Conservation (phyloP, 2,113 vertebrate species). For the Boulengeromyrus knoepffleri region DNA sequence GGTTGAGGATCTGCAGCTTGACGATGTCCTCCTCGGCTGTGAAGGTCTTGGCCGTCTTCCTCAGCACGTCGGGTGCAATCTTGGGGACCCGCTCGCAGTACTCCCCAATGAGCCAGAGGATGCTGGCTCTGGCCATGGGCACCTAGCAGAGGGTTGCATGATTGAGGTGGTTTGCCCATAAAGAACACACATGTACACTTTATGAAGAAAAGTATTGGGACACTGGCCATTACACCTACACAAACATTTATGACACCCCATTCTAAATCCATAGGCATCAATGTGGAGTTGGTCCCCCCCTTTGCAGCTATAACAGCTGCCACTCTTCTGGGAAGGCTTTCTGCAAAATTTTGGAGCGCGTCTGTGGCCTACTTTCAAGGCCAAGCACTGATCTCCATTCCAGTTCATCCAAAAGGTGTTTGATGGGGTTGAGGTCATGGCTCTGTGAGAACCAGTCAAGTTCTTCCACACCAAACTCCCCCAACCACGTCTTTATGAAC, state of each 20-base stretch:
- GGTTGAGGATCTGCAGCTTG: conserved; percentile 86
- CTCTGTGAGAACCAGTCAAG: no score
- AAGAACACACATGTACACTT: not conserved
- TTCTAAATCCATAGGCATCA: not conserved
- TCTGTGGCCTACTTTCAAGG: not conserved
- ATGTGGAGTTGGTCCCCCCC: not conserved
- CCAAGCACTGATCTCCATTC: not conserved
- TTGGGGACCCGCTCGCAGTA: conserved; percentile 93
- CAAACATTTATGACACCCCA: not conserved
- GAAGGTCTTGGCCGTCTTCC: conserved; percentile 88
- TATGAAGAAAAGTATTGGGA: not conserved
- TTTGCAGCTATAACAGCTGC: not conserved
- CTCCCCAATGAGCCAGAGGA: conserved; percentile 94
- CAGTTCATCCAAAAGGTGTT: not conserved
- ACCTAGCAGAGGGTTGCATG: conserved; percentile 60
- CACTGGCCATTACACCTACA: not conserved
- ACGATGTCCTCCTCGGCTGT: conserved; percentile 89
- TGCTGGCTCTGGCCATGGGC: conserved; percentile 92
- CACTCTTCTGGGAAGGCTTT: not conserved
- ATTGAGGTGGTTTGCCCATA: not conserved
- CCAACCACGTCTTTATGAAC: no score
- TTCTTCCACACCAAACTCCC: no score
- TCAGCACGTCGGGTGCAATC: conserved; percentile 89
- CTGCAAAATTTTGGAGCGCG: not conserved
- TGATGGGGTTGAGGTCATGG: not conserved